A percentile compares a stretch with the other conserved stretches of the same genome.
phyloP scores from a whole-genome alignment of 37 sponge, comb jelly and placozoan species.

The Corticium candelabrum region DNA sequence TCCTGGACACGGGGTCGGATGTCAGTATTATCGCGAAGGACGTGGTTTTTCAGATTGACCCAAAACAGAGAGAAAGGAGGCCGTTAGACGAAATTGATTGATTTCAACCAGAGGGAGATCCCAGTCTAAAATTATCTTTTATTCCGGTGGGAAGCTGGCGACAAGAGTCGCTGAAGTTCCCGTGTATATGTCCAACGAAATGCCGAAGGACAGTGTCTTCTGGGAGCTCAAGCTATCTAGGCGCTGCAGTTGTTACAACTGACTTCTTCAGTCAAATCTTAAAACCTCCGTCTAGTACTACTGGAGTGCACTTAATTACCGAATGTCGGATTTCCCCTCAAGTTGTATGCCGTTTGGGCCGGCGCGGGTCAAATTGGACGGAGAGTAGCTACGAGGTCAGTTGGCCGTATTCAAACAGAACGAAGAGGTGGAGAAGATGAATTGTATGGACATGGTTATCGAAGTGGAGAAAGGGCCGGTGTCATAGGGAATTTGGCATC shows the following conservation, averaged over 20 bases:
- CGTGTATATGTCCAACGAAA: neutral
- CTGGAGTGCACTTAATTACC: no score
- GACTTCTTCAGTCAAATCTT: neutral
- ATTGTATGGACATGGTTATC: no score
- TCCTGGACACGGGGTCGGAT: neutral
- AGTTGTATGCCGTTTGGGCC: no score
- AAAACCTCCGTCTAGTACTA: no score
- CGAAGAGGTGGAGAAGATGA: no score
- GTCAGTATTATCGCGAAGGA: neutral
- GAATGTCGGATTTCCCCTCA: no score
- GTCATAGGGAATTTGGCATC: no score
- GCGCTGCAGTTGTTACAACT: neutral
- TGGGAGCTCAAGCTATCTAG: neutral
- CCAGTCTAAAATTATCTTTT: no score
- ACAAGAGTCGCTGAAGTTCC: neutral
- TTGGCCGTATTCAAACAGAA: neutral
- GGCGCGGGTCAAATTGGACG: neutral
- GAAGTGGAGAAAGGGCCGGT: no score
- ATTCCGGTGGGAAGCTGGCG: neutral
- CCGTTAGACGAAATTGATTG: neutral
- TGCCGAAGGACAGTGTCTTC: neutral
- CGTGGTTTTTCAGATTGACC: neutral
- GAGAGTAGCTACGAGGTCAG: neutral
- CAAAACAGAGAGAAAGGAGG: neutral
- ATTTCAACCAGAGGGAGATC: constrained; percentile 1